Percentiles rank a stretch among this genome's conserved stretches.
These are phyloP conservation scores for Grammatotria lemairii DNA, from an alignment of 2,113 vertebrate species.

Conservation along the genomic window DNA sequence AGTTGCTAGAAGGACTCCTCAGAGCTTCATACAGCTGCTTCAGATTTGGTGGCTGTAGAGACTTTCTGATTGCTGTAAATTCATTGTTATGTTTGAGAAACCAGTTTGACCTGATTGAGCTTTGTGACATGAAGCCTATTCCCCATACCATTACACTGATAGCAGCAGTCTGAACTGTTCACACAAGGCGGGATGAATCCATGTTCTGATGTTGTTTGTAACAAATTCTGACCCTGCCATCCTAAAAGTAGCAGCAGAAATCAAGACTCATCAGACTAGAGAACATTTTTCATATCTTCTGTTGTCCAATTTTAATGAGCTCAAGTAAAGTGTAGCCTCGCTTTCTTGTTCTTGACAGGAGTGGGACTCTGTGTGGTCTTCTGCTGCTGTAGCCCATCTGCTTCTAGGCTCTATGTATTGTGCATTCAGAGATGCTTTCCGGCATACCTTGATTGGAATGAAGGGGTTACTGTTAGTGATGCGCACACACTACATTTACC, in stretches of 20 bases:
- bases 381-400: background rate
- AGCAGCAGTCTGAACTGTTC: background rate
- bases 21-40: background rate
- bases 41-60: background rate
- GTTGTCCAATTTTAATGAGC: background rate
- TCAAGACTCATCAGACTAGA: background rate
- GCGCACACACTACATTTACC: background rate
- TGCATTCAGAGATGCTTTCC: background rate
- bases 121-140: background rate
- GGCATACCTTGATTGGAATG: background rate
- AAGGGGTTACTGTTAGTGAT: background rate
- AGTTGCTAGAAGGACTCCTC: background rate
- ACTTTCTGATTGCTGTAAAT: background rate
- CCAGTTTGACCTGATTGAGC: background rate
- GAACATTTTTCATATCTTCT: background rate
- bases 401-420: background rate
- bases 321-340: background rate
- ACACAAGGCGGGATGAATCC: background rate
- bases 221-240: background rate
- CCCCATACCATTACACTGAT: background rate
- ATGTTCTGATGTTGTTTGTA: background rate
- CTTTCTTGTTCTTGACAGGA: background rate
- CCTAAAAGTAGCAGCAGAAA: background rate
- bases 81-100: background rate
- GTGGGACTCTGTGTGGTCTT: background rate